Evolutionary conservation across 2,113 vertebrate genomes (phyloP), one percentile per base, ranked within the genome.

Genomic region (Taurulus bubalis): DNA sequence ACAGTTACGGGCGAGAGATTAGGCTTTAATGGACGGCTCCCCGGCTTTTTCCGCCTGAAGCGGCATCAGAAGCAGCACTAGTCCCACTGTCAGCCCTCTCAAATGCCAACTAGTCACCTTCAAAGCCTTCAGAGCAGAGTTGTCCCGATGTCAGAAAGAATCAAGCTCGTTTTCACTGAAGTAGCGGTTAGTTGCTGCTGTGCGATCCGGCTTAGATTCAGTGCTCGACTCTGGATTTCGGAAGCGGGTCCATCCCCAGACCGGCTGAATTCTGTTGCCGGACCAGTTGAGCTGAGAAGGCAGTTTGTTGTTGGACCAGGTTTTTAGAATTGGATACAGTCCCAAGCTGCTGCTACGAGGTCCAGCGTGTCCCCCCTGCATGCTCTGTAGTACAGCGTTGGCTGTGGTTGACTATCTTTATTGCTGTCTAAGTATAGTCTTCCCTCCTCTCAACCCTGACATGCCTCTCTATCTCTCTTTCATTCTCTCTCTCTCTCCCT

Each of bases 361-460:
- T 86, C 66, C 75, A 36, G 45, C 20, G 51, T 6, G 59, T 65
- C 67, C 53, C 55, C 55, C 47, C 49, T 90, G 55, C 79, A 86
- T 74, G 72, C 58, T 56, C 60, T 55, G 34, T 15, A 65, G 56
- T 30, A 51, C 76, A 79, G 82, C 66, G 28, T 34, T 87, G 80
- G 80, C 67, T 68, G 68, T 56, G 53, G 55, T 76, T 75, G 60
- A 66, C 75, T 82, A 62, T 86, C 85, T 91, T 86, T 84, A 86
- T 28, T 82, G 71, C 64, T 81, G 80, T 85, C 85, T 84, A 85
- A 79, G 77, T 90, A 89, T 87, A 89, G 82, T 85, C 69, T 75
- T 90, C 42, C 51, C 80, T 88, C 65, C 64, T 83, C 81, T 82
- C 63, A 64, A 34, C 87, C 14, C 68, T 77, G 63, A 64, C 40